Evolutionary conservation across 2,797 vertebrate species (phyloP).

Genomic region (Cirrhinus molitorella): DNA sequence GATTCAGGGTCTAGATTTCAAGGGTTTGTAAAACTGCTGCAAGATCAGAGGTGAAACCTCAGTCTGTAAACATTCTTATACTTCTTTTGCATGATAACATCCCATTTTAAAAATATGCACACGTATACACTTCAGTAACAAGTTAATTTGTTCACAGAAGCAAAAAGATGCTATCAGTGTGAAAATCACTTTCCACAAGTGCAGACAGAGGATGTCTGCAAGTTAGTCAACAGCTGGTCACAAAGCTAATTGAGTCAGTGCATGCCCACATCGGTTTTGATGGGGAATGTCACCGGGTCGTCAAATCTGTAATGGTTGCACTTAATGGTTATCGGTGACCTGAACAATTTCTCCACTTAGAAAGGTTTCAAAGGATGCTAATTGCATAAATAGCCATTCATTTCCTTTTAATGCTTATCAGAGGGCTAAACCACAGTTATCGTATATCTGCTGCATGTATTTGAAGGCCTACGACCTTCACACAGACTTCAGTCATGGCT

Average conservation of each 20-base stretch:
- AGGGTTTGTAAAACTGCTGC: background rate
- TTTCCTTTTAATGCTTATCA: slow-evolving; percentile 40
- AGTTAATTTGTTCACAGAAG: background rate
- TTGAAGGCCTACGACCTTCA: slow-evolving; percentile 27
- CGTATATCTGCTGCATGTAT: slow-evolving; percentile 21
- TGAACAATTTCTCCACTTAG: slow-evolving; percentile 22
- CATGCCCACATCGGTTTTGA: background rate
- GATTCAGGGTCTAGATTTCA: background rate
- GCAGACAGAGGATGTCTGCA: slow-evolving; percentile 23
- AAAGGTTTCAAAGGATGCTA: slow-evolving; percentile 30
- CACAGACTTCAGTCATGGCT: slow-evolving; percentile 6
- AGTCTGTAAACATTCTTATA: background rate
- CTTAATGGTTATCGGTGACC: background rate
- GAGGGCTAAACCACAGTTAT: slow-evolving; percentile 8
- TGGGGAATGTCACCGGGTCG: background rate
- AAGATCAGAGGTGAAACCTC: background rate
- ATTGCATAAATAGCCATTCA: background rate
- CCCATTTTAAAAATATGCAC: background rate
- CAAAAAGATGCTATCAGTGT: slow-evolving; percentile 33
- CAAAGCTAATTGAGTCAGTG: slow-evolving; percentile 31
- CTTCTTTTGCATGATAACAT: background rate
- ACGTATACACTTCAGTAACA: background rate
- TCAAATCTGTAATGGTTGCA: background rate
- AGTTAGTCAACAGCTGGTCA: slow-evolving; percentile 38
- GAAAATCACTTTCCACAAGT: slow-evolving; percentile 35